Evolutionary conservation across 2,797 vertebrate genomes (phyloP).

Genomic region (Hoplostethus mediterraneus): DNA sequence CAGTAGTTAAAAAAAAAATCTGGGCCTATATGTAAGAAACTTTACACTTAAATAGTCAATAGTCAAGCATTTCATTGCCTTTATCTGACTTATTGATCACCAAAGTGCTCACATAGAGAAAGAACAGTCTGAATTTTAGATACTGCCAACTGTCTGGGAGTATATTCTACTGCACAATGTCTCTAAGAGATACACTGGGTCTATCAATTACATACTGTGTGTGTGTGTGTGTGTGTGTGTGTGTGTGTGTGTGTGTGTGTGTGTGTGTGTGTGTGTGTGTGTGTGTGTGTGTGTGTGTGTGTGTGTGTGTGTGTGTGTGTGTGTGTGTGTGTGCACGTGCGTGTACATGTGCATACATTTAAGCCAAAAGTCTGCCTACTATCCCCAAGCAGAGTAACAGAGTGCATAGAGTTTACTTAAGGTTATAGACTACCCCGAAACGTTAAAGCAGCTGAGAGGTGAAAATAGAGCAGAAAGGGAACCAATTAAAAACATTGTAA

Average conservation of each 20-base stretch:
- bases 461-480: no score
- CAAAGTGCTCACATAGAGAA: slow-evolving; percentile 3
- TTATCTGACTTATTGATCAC: slow-evolving; percentile 11
- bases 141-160: slow-evolving; percentile 15
- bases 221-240: slow-evolving; percentile 1
- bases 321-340: no score
- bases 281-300: not conserved
- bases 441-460: no score
- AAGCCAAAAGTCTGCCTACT: no score
- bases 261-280: not conserved
- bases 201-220: slow-evolving; percentile 10
- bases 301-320: not conserved
- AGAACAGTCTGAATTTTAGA: slow-evolving; percentile 24
- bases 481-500: no score
- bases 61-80: not conserved
- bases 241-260: not conserved
- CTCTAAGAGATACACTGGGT: not conserved
- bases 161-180: slow-evolving; percentile 29
- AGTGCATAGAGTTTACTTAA: no score
- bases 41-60: not conserved
- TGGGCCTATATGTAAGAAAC: not conserved
- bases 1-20: not conserved
- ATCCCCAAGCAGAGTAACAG: no score
- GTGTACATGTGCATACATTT: no score
- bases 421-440: no score